phyloP scores from a whole-genome alignment of 2,888 invertebrate genomes.

The Leistus spinibarbis region DNA sequence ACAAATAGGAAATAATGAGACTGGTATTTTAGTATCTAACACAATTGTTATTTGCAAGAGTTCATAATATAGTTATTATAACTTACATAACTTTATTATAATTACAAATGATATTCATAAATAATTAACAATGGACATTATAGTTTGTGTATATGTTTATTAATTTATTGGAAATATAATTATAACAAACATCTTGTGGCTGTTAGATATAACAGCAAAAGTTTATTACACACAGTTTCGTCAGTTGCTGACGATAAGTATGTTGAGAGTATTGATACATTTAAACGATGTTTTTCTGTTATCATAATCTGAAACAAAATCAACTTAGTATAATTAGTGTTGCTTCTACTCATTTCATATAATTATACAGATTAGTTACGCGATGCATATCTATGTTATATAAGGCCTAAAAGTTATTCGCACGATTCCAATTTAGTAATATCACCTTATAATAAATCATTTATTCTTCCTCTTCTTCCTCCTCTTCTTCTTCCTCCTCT shows the following conservation, averaged over 20 bases:
- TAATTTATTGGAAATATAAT: constrained; percentile 40
- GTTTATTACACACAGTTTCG: constrained; percentile 16
- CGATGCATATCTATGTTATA: too few species aligned
- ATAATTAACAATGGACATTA: constrained; percentile 34
- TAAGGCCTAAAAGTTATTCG: too few species aligned
- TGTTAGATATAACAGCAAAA: constrained; percentile 29
- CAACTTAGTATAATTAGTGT: too few species aligned
- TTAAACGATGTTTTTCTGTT: constrained; percentile 21
- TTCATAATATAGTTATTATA: background rate
- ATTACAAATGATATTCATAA: constrained; percentile 37
- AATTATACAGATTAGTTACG: too few species aligned
- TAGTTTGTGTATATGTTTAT: constrained; percentile 37
- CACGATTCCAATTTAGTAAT: too few species aligned
- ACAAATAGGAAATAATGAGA: background rate
- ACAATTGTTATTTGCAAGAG: constrained; percentile 27
- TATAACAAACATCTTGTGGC: constrained; percentile 34
- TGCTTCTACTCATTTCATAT: too few species aligned
- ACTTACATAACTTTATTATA: constrained; percentile 24
- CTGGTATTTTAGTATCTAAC: background rate
- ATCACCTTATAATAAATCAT: constrained; percentile 30
- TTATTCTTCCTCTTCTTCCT: constrained; percentile 60
- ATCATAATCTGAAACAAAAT: constrained; percentile 17
- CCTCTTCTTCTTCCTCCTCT: constrained; percentile 75
- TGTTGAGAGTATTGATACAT: constrained; percentile 7
- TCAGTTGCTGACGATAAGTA: constrained; percentile 12